Percentiles rank a stretch among this genome's conserved stretches.
Conservation (phyloP, 1,140 invertebrate species). For the Zaprionus lachaisei region DNA sequence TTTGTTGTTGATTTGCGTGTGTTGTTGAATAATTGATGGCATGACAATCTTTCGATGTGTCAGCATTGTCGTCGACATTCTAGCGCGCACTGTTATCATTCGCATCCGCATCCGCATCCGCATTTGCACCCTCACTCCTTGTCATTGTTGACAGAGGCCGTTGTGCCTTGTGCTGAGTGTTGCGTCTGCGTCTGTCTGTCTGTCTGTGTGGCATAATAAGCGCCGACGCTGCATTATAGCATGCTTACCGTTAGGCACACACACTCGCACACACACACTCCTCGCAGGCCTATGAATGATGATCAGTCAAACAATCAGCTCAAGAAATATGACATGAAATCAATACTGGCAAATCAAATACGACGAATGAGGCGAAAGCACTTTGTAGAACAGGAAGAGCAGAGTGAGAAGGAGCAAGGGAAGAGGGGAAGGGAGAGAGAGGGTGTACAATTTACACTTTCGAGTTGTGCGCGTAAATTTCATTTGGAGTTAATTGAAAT, state of each 20-base stretch:
- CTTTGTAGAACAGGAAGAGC: not conserved
- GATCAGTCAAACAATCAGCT: slow-evolving; percentile 67
- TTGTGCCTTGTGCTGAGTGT: slow-evolving; percentile 4
- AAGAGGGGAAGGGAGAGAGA: too few relatives aligned
- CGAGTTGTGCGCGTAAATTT: slow-evolving; percentile 67
- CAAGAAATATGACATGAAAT: slow-evolving; percentile 49
- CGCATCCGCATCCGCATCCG: slow-evolving; percentile 29
- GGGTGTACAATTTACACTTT: slow-evolving; percentile 12
- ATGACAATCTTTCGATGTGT: slow-evolving; percentile 80
- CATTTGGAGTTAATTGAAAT: slow-evolving; percentile 79
- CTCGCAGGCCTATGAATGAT: slow-evolving; percentile 60
- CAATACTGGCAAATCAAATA: slow-evolving; percentile 35
- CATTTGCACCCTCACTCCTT: not conserved
- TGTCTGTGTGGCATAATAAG: slow-evolving; percentile 71
- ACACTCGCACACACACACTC: slow-evolving; percentile 14
- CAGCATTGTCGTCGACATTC: slow-evolving; percentile 69
- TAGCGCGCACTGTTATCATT: slow-evolving; percentile 63
- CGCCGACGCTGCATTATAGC: slow-evolving; percentile 63
- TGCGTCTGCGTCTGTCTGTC: slow-evolving; percentile 1
- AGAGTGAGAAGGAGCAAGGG: not conserved
- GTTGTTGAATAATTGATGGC: slow-evolving; percentile 74
- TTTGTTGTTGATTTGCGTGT: slow-evolving; percentile 48
- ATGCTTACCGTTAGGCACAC: slow-evolving; percentile 13
- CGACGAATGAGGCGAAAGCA: not conserved
- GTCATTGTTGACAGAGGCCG: slow-evolving; percentile 63